Base-by-base conservation (phyloP, 2,113 vertebrate species). In the Corydoras maculifer region DNA sequence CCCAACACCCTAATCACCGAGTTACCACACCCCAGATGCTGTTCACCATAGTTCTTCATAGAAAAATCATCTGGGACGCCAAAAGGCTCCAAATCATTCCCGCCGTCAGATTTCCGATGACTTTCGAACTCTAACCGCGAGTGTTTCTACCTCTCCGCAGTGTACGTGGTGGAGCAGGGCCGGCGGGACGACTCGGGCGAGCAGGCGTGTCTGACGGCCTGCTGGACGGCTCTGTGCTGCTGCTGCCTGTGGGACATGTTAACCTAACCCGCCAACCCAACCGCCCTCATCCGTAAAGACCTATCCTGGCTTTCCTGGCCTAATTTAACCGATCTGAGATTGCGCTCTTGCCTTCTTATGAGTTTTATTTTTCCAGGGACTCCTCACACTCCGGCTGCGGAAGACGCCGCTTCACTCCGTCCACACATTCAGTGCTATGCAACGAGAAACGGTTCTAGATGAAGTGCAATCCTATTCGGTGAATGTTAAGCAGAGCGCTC, bases 211-310 rank as follows among this genome's bases (percentile, higher is more conserved):
- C 87, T 94, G 78, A 93, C 92, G 0, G 92, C 92, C 0, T 94
- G 93, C 74, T 93, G 91, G 93, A 92, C 93, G 0, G 92, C 92
- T 0, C 88, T 94, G 50, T 94, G 93, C 84, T 94, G 93, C 84
- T 94, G 93, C 84, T 94, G 93, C 82, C 91, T 94, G 62, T 93
- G 91, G 92, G 93, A 93, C 83, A 93, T 93, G 93, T 84, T 93
- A 82, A 93, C 92, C 82, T 94, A 78, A 62, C 35, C 14, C 32
- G 35, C 68, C 61, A 5, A 8, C 35, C 18, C 49, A 58, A 15
- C 62, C 51, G 54, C 6, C 30, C 35, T 35, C 30, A 25, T 60
- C 25, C 50, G 25, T 50, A 69, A 69, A 69, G 43, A 58, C 58
- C 58, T 9, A n/a, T 18, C 9, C 5, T 10, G 4, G 9, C 9